phyloP scores from a whole-genome alignment of 2,888 invertebrate genomes.

The Melangyna quadrimaculata region DNA sequence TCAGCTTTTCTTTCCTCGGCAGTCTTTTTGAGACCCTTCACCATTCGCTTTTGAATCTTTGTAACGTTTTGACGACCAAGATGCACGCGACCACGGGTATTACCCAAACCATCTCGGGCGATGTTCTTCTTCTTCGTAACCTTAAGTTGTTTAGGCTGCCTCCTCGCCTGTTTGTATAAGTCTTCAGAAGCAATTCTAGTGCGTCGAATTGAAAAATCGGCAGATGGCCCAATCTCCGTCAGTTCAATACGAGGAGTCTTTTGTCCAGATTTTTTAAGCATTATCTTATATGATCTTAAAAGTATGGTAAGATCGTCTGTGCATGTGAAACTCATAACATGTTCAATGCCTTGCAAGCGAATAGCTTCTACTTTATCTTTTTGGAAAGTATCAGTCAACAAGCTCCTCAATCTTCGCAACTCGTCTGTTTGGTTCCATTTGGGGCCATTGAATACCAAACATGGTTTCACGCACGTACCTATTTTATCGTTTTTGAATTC shows the following conservation, averaged over 20 bases:
- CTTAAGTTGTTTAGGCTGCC: constrained; percentile 89
- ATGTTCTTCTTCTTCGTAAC: constrained; percentile 95
- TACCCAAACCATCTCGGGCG: constrained; percentile 92
- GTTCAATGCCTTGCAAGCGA: constrained; percentile 95
- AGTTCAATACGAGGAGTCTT: constrained; percentile 95
- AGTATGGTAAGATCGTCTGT: constrained; percentile 89
- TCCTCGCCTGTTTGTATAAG: constrained; percentile 91
- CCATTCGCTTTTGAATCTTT: constrained; percentile 91
- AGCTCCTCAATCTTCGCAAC: constrained; percentile 90
- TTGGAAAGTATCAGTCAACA: constrained; percentile 96
- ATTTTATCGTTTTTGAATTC: constrained; percentile 91
- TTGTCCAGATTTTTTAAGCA: constrained; percentile 94
- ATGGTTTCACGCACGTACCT: constrained; percentile 92
- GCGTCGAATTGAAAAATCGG: constrained; percentile 92
- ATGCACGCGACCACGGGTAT: constrained; percentile 94
- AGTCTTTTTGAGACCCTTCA: constrained; percentile 92
- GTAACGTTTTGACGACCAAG: constrained; percentile 93
- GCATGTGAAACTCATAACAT: constrained; percentile 94
- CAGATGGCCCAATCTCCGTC: constrained; percentile 87
- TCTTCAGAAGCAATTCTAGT: constrained; percentile 94
- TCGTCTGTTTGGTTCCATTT: constrained; percentile 92
- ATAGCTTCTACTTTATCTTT: constrained; percentile 85
- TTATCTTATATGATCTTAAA: constrained; percentile 89
- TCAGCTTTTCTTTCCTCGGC: constrained; percentile 85
- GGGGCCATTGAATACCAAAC: constrained; percentile 95